Conservation (phyloP, 2,113 vertebrate genomes). For the Pachypanchax playfairii region DNA sequence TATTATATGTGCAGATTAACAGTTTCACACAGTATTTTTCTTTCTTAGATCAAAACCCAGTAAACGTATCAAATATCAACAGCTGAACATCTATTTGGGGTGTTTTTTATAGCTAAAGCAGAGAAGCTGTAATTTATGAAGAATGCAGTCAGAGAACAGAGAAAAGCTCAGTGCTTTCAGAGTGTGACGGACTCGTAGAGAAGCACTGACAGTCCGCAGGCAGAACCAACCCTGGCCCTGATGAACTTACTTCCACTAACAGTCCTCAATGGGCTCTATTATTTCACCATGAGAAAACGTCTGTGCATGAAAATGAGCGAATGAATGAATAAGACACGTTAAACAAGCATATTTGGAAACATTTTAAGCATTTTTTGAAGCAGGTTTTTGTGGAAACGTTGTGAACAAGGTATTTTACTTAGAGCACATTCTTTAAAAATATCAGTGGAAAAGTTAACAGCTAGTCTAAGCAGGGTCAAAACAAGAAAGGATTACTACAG, state of each 20-base stretch:
- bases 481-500: too few relatives aligned
- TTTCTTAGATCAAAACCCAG: too few relatives aligned
- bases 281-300: conserved; percentile 39
- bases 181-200: conserved; percentile 30
- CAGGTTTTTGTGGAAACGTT: background rate
- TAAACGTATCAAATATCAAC: too few relatives aligned
- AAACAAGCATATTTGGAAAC: conserved; percentile 25
- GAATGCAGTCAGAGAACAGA: conserved; percentile 3
- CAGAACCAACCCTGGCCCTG: conserved; percentile 27
- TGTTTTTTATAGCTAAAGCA: background rate
- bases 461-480: too few relatives aligned
- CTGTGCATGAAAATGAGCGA: background rate
- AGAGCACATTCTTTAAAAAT: too few relatives aligned
- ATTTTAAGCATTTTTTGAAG: background rate
- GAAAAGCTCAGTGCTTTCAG: conserved; percentile 20
- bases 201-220: conserved; percentile 42
- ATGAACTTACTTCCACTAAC: conserved; percentile 50
- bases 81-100: too few relatives aligned
- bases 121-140: conserved; percentile 16
- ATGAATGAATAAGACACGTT: conserved; percentile 28
- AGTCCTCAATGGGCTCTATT: conserved; percentile 52
- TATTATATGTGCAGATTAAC: too few relatives aligned
- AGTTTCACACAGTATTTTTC: too few relatives aligned
- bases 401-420: too few relatives aligned
- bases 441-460: too few relatives aligned